Base-by-base conservation (phyloP, 1,140 invertebrate species). In the Zophobas atratus region DNA sequence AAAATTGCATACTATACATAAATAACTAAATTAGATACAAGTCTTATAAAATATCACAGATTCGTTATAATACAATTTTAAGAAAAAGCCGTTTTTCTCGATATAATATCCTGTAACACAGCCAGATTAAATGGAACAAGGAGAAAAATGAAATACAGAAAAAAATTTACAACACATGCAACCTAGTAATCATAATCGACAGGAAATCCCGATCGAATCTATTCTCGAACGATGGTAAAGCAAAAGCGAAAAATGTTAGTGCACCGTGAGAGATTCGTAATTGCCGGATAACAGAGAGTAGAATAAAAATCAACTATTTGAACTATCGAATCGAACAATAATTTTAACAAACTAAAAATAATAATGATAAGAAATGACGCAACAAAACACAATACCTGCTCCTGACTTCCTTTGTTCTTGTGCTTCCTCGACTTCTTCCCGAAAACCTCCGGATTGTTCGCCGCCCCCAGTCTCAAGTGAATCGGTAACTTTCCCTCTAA, bases 341-440 rank as follows among this genome's bases (percentile, higher is more conserved):
- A 57, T 75, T 60, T 75, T 75, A 48, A 51, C 49, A 51, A 77
- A 72, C 46, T 71, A 75, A 57, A 78, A 74, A 78, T 74, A 78
- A 55, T 76, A 53, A 71, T 57, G 55, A 49, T 73, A 56, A 77
- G 35, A 60, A 78, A 76, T 72, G 53, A 75, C 74, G 60, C 72
- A 78, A 78, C 81, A 81, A 84, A 84, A 82, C 76, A 83, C 79
- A 84, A 85, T 85, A 85, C 85, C 85, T 86, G 84, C 33, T 84
- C 83, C 77, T 77, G 79, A 75, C 67, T 78, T 48, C 81, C 78
- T 49, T 77, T 75, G 53, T 75, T 81, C 56, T 80, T 80, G 70
- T 80, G 79, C 72, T 83, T 83, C 75, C 78, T 82, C 33, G 79
- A 76, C 51, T 77, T 80, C 70, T 80, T 83, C 48, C 46, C 53